Percentiles rank a stretch among this genome's conserved stretches.
Conservation (phyloP, 2,113 vertebrate genomes). For the Pica pica region DNA sequence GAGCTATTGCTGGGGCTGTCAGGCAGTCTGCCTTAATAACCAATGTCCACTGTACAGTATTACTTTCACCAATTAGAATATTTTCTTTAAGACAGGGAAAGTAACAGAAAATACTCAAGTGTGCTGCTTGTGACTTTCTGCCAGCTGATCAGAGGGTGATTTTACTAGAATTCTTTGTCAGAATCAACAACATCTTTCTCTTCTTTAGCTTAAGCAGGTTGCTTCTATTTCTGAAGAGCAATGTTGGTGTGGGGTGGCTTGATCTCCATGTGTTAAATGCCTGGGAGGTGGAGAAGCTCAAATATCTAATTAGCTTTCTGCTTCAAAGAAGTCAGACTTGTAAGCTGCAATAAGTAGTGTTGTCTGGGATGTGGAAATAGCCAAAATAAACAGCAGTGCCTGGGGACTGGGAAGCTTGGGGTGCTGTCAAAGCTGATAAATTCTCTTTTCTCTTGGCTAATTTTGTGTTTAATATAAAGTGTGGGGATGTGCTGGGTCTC, state of each 20-base stretch:
- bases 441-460: not conserved
- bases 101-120: not conserved
- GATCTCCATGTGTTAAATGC: accelerated
- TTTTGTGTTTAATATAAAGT: not conserved
- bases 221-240: not conserved
- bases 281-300: not conserved
- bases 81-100: not conserved
- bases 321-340: not conserved
- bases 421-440: not conserved
- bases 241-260: not conserved
- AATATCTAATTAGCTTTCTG: not conserved
- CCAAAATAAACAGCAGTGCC: not conserved
- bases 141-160: not conserved
- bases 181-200: not conserved
- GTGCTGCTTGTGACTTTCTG: not conserved
- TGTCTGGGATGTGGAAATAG: not conserved
- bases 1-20: not conserved
- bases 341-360: not conserved
- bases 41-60: not conserved
- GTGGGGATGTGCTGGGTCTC: not conserved
- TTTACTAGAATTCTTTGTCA: not conserved
- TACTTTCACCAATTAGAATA: not conserved
- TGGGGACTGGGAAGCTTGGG: not conserved
- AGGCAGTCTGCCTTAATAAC: not conserved
- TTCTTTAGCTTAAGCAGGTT: not conserved